phyloP scores from a whole-genome alignment of 2,113 vertebrate genomes.

The Phylloscopus trochiloides region DNA sequence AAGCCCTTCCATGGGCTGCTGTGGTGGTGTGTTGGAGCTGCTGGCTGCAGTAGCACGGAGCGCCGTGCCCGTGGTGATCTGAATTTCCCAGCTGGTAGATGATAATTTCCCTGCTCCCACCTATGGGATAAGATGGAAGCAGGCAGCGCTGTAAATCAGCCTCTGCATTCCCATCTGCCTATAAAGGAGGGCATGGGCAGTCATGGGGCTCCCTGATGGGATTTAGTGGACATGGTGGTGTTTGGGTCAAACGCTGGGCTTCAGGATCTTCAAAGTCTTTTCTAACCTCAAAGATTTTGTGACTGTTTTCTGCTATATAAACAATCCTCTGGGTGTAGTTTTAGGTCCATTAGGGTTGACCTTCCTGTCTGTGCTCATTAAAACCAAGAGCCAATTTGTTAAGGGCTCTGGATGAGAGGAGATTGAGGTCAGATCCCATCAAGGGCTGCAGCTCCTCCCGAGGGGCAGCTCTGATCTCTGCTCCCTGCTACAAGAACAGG shows the following conservation, averaged over 20 bases:
- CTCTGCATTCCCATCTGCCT: not conserved
- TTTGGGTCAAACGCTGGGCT: fast-evolving
- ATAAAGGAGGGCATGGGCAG: not conserved
- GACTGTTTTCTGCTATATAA: not conserved
- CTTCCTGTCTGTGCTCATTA: not conserved
- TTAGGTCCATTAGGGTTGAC: not conserved
- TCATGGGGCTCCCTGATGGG: not conserved
- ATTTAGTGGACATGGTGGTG: not conserved
- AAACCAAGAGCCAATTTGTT: not conserved
- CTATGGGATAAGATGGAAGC: not conserved
- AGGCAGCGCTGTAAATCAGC: not conserved
- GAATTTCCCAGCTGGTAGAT: not conserved
- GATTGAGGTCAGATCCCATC: not conserved
- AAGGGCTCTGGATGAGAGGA: not conserved
- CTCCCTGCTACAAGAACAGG: not conserved
- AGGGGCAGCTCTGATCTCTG: not conserved
- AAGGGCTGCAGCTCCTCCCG: fast-evolving
- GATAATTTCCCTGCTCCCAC: not conserved
- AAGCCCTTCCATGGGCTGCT: fast-evolving
- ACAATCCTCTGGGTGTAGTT: not conserved
- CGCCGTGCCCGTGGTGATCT: not conserved
- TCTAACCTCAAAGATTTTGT: not conserved
- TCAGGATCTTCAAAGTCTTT: not conserved
- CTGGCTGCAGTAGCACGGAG: too few species aligned
- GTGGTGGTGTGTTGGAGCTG: fast-evolving